phyloP scores from a whole-genome alignment of 2,113 vertebrate species.

The Perca fluviatilis region DNA sequence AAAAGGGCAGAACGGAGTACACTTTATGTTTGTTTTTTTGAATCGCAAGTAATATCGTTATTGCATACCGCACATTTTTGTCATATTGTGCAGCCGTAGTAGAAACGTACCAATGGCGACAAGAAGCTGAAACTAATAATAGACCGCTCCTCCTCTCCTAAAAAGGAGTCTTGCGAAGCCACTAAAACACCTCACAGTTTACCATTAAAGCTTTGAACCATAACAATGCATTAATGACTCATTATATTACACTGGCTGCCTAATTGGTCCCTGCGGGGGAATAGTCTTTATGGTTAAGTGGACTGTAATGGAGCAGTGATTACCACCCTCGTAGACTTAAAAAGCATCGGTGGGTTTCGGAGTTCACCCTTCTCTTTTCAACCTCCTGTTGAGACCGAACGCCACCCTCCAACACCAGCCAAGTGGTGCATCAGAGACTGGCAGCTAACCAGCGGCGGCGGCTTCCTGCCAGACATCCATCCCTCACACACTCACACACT shows the following conservation, averaged over 20 bases:
- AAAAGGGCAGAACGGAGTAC: too few relatives aligned
- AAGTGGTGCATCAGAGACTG: neutral
- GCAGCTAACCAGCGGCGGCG: neutral
- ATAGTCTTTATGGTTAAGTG: neutral
- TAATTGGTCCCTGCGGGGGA: constrained; percentile 45
- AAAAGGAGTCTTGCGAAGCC: constrained; percentile 1
- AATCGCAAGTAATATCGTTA: too few relatives aligned
- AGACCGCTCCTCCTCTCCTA: neutral
- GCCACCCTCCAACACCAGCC: neutral
- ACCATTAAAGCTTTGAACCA: constrained; percentile 1
- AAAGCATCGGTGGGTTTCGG: neutral
- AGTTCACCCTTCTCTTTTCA: too few relatives aligned
- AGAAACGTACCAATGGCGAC: neutral
- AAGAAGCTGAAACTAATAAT: neutral
- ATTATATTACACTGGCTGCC: constrained; percentile 30
- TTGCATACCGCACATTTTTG: too few relatives aligned
- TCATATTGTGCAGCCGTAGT: too few relatives aligned
- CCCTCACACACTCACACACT: too few relatives aligned
- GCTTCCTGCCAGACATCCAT: neutral
- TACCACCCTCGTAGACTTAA: neutral
- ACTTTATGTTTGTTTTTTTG: too few relatives aligned
- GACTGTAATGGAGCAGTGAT: constrained; percentile 27
- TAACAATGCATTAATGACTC: constrained; percentile 27
- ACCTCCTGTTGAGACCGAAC: too few relatives aligned
- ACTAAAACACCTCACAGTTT: constrained; percentile 18